These are phyloP conservation scores for Dolomedes plantarius DNA, from an alignment of 2,888 invertebrate genomes.

Conservation along the genomic window DNA sequence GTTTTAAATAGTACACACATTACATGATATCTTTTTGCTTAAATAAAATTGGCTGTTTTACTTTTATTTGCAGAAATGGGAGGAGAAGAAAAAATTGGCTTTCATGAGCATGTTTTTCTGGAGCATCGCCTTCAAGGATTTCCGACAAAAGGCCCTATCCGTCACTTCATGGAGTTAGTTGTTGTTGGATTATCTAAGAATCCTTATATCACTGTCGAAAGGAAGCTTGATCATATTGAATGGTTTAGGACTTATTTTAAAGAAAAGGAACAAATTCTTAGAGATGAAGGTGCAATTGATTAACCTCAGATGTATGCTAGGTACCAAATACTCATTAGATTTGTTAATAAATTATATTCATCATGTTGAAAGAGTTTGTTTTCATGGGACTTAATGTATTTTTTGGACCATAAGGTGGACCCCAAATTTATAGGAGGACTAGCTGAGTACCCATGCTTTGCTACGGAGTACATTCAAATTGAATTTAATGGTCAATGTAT, in stretches of 20 bases:
- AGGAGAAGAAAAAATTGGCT: slow-evolving; percentile 82
- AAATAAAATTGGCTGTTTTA: too few species aligned
- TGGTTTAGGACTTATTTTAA: slow-evolving; percentile 96
- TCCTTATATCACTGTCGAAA: slow-evolving; percentile 89
- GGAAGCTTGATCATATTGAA: slow-evolving; percentile 90
- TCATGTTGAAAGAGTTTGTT: too few species aligned
- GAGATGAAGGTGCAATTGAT: slow-evolving; percentile 81
- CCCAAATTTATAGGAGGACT: too few species aligned
- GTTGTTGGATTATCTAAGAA: slow-evolving; percentile 95
- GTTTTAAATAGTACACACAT: too few species aligned
- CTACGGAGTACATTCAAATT: too few species aligned
- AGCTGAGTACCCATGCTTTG: too few species aligned
- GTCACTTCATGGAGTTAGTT: slow-evolving; percentile 98
- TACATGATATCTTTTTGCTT: too few species aligned
- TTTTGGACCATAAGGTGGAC: too few species aligned
- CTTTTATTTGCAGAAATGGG: slow-evolving; percentile 77
- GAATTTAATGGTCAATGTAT: too few species aligned
- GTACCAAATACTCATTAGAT: neutral
- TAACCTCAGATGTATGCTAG: neutral
- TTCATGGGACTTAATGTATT: too few species aligned
- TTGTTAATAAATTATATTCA: neutral
- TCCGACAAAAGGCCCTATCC: slow-evolving; percentile 90
- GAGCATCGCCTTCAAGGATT: slow-evolving; percentile 94
- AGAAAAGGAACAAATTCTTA: slow-evolving; percentile 84
- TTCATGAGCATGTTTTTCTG: slow-evolving; percentile 95